These are phyloP conservation scores for Cyclophora punctaria DNA, from an alignment of 2,888 invertebrate species.

Conservation along the genomic window DNA sequence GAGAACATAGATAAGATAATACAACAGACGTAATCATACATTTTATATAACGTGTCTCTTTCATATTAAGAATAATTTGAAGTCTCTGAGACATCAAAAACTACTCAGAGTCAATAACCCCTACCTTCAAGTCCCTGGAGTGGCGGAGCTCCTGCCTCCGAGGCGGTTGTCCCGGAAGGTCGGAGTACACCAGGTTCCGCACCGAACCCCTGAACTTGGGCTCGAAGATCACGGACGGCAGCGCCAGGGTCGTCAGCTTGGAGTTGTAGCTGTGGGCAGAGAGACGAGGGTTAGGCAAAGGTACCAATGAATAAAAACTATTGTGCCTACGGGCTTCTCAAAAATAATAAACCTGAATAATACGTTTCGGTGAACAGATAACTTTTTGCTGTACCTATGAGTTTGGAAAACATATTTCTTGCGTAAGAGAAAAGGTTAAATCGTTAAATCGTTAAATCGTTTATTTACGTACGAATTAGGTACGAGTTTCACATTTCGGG, in stretches of 20 bases:
- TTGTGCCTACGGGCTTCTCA: neutral
- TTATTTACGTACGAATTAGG: no score
- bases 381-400: no score
- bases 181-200: constrained; percentile 92
- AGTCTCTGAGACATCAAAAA: no score
- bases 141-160: constrained; percentile 89
- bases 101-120: constrained; percentile 1
- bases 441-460: no score
- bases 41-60: no score
- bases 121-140: constrained; percentile 85
- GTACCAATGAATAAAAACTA: neutral
- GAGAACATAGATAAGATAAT: no score
- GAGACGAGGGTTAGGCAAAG: constrained; percentile 1
- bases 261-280: constrained; percentile 80
- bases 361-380: no score
- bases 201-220: constrained; percentile 93
- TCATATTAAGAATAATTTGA: no score
- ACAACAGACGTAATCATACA: no score
- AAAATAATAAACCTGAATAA: neutral
- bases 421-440: no score
- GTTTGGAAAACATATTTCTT: no score
- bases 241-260: constrained; percentile 87
- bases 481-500: no score
- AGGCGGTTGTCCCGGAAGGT: constrained; percentile 84
- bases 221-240: constrained; percentile 94